Percentiles rank a stretch among this genome's conserved stretches.
Evolutionary conservation across 2,113 vertebrate species (phyloP).

Genomic region (Leucoraja erinaceus): DNA sequence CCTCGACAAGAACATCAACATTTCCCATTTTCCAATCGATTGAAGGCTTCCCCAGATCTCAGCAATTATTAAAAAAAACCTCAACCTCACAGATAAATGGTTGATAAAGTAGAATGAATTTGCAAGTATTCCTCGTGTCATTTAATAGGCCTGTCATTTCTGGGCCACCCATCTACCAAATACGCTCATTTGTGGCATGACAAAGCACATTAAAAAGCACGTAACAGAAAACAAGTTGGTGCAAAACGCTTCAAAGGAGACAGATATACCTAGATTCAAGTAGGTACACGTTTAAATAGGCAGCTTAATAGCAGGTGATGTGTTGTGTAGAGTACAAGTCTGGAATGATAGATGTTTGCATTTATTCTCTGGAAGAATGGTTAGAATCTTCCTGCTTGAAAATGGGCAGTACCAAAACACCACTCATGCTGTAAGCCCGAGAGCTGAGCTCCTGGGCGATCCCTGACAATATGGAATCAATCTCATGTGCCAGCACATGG

Average conservation of each 20-base stretch:
- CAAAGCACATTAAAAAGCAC: slow-evolving; percentile 3
- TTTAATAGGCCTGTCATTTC: no score
- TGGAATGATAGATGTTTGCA: slow-evolving; percentile 70
- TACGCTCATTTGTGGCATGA: background rate
- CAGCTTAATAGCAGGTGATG: slow-evolving; percentile 68
- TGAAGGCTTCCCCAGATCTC: no score
- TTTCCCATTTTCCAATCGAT: no score
- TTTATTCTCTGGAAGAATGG: slow-evolving; percentile 64
- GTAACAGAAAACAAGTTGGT: background rate
- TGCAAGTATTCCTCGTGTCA: no score
- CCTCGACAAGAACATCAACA: no score
- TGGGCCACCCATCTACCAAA: background rate
- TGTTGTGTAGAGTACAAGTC: slow-evolving; percentile 67
- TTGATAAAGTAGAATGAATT: no score
- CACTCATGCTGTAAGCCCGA: slow-evolving; percentile 46
- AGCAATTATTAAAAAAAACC: no score
- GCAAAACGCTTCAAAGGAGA: background rate
- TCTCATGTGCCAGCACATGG: no score
- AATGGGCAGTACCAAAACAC: slow-evolving; percentile 73
- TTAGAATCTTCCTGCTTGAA: slow-evolving; percentile 74
- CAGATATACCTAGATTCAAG: slow-evolving; percentile 67
- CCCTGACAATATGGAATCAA: no score
- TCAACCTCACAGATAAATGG: no score
- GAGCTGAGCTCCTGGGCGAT: no score
- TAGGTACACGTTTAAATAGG: slow-evolving; percentile 72